These are phyloP conservation scores for Cephalophus harveyi DNA, from an alignment of 2,113 vertebrate genomes.

Conservation along the genomic window DNA sequence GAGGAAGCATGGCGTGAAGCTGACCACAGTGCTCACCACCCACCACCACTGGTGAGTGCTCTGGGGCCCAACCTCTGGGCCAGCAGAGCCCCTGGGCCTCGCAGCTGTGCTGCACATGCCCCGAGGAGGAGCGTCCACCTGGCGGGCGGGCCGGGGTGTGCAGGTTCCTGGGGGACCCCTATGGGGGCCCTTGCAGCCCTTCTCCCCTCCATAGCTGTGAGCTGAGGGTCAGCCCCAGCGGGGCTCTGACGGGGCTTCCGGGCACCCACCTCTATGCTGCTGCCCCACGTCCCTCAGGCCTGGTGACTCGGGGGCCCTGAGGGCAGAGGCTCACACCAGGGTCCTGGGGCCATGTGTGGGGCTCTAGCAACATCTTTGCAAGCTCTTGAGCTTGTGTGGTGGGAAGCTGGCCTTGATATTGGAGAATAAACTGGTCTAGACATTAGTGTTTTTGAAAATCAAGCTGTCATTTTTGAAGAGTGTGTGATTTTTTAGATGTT, in stretches of 20 bases:
- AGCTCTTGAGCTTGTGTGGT: background rate
- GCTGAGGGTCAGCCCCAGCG: background rate
- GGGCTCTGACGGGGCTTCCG: background rate
- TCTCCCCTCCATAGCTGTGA: background rate
- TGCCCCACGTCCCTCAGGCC: background rate
- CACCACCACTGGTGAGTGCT: constrained; percentile 95
- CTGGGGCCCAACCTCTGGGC: background rate
- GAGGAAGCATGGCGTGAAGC: constrained; percentile 89
- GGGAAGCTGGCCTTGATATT: background rate
- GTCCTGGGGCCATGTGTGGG: background rate
- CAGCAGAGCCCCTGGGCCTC: background rate
- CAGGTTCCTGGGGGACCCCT: background rate
- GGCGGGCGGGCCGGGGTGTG: accelerated
- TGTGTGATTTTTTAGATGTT: background rate
- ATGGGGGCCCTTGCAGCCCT: background rate
- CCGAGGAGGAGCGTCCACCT: accelerated
- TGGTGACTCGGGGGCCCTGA: background rate
- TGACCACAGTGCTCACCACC: constrained; percentile 94
- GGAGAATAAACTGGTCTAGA: background rate
- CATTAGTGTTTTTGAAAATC: background rate
- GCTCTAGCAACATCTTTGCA: background rate
- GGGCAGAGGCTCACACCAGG: background rate
- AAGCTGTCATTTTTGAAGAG: background rate
- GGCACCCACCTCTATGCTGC: background rate
- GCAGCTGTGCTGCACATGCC: background rate